Evolutionary conservation across 2,888 invertebrate species (phyloP), one percentile per base, ranked within the genome.

Genomic region (Rugalucina vietnamica): DNA sequence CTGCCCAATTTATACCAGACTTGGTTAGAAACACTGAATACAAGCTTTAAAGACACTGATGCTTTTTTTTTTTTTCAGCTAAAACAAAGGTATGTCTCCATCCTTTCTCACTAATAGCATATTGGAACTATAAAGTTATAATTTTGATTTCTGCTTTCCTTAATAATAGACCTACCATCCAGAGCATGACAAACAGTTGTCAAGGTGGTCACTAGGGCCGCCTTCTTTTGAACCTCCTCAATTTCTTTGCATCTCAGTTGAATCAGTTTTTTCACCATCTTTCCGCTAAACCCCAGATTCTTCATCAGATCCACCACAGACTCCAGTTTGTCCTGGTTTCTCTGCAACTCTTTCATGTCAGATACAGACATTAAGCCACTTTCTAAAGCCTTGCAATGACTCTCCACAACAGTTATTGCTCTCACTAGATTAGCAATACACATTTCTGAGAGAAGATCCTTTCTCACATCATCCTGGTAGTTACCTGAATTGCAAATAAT

Each of bases 391-490:
- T 12, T 34, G 12, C 79, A 39, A 14, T 72, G 69, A 18, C 43
- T 65, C 14, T 86, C 80, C 54, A 86, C 72, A 3, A 74, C 65
- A n/a, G 81, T 76, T 43, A 80, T 73, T 14, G 81, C 72, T 37
- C 75, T 29, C 5, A 73, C 71, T n/a, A 86, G 43, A 0, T 36
- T 39, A 0, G 37, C 39, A 1, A 29, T 32, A 36, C 86, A 86
- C 2, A 71, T 73, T n/a, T 32, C 73, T n/a, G 70, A 60, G 34
- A 85, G 21, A 10, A 65, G 21, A 12, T 21, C 27, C 8, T 60
- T 21, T 60, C 60, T 60, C 29, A 60, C 21, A 4, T 65, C 65
- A 4, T 65, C 65, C 34, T 65, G 65, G 21, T 65, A 34, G 4
- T 65, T 65, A 34, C 32, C 65, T 65, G 34, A n/a, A n/a, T n/a